Evolutionary conservation across 2,888 invertebrate genomes (phyloP).

Genomic region (Nycteola revayana): DNA sequence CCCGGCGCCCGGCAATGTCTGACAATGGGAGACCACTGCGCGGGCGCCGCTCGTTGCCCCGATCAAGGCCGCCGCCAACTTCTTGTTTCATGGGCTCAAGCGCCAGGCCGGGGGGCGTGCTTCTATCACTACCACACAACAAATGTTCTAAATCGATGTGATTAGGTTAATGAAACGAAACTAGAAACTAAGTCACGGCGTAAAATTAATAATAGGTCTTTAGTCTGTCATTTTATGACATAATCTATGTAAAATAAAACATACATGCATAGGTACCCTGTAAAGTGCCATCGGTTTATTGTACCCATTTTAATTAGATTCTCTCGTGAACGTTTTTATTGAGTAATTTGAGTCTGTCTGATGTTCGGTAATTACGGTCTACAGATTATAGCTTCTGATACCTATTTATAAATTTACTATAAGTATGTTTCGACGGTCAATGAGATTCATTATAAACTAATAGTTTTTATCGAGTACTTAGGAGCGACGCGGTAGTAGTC

Average conservation of each 20-base stretch:
- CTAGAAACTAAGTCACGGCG: constrained; percentile 73
- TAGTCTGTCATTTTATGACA: constrained; percentile 79
- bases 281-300: constrained; percentile 71
- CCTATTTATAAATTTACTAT: constrained; percentile 44
- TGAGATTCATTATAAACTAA: constrained; percentile 44
- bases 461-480: constrained; percentile 49
- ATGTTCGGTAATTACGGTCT: constrained; percentile 30
- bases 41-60: constrained; percentile 83
- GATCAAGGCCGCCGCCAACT: constrained; percentile 85
- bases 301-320: constrained; percentile 71
- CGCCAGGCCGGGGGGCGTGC: constrained; percentile 69
- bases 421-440: constrained; percentile 40
- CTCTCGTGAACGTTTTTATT: constrained; percentile 44
- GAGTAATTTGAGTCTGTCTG: constrained; percentile 27
- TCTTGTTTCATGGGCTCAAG: constrained; percentile 85
- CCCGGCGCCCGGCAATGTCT: constrained; percentile 88
- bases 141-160: constrained; percentile 82
- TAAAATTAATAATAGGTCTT: constrained; percentile 69
- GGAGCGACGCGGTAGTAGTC: constrained; percentile 5
- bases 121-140: constrained; percentile 77
- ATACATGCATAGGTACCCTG: constrained; percentile 67
- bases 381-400: constrained; percentile 57
- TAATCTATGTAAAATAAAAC: constrained; percentile 55
- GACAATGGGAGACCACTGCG: constrained; percentile 87
- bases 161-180: constrained; percentile 74